Percentiles rank a stretch among this genome's conserved stretches.
Conservation (phyloP, 2,888 invertebrate genomes). For the Kuschelorhynchus macadamiae region DNA sequence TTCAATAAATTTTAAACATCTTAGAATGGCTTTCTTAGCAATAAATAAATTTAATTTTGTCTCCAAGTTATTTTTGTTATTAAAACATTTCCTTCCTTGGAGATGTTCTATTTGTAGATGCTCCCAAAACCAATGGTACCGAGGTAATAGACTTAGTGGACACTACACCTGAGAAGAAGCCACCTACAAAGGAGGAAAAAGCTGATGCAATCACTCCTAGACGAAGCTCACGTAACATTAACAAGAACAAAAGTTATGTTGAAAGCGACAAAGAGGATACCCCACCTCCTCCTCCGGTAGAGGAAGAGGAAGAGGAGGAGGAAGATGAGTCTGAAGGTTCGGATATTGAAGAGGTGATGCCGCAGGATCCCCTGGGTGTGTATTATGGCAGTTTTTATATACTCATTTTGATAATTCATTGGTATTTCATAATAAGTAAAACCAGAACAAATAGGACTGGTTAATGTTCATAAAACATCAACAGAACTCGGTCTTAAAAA, state of each 20-base stretch:
- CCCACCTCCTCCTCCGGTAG: constrained; percentile 61
- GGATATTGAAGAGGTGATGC: constrained; percentile 76
- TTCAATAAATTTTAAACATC: no score
- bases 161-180: constrained; percentile 68
- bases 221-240: constrained; percentile 73
- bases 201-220: constrained; percentile 56
- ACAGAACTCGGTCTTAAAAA: no score
- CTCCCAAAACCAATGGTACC: constrained; percentile 60
- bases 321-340: constrained; percentile 67
- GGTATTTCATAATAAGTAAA: no score
- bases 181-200: constrained; percentile 53
- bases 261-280: constrained; percentile 66
- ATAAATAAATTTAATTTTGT: no score
- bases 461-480: no score
- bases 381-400: neutral
- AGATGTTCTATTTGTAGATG: constrained; percentile 64
- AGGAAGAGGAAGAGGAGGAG: constrained; percentile 7
- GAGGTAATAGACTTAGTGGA: constrained; percentile 61
- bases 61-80: no score
- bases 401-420: neutral
- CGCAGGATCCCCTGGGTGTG: constrained; percentile 73
- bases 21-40: no score
- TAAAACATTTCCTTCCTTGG: constrained; percentile 40
- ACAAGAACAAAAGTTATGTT: constrained; percentile 71
- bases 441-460: no score